Evolutionary conservation across 53 echinoderm and acorn worm species (phyloP).

Genomic region (Pentamera pediparva): DNA sequence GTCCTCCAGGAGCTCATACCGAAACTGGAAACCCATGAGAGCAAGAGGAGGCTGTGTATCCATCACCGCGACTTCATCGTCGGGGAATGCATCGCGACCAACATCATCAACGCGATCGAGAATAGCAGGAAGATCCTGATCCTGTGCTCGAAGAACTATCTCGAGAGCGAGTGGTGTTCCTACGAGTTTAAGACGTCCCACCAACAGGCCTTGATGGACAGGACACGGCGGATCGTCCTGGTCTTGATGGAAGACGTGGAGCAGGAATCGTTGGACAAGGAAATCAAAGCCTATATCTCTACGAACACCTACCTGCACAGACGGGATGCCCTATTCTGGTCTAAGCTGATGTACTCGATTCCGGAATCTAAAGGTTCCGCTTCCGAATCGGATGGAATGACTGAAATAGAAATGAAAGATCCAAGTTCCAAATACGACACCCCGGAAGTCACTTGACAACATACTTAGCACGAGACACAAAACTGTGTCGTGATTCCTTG

Average conservation of each 20-base stretch:
- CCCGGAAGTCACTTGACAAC: too few relatives aligned
- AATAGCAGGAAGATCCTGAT: conserved; percentile 52
- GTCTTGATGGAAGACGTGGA: conserved; percentile 52
- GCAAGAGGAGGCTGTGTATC: conserved; percentile 42
- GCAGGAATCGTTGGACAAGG: conserved; percentile 39
- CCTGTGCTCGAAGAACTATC: conserved; percentile 51
- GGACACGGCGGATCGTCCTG: conserved; percentile 44
- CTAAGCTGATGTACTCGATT: conserved; percentile 51
- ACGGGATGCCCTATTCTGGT: conserved; percentile 55
- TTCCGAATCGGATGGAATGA: too few relatives aligned
- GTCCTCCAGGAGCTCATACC: conserved; percentile 47
- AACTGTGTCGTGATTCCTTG: too few relatives aligned
- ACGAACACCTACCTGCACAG: conserved; percentile 64
- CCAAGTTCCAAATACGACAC: too few relatives aligned
- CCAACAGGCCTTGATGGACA: conserved; percentile 52
- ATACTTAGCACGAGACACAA: too few relatives aligned
- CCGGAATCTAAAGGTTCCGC: too few relatives aligned
- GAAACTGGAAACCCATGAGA: conserved; percentile 44
- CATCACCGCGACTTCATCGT: conserved; percentile 70
- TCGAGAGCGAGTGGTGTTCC: conserved; percentile 71
- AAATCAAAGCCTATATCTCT: conserved; percentile 47
- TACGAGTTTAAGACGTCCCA: conserved; percentile 63
- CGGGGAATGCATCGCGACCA: conserved; percentile 59
- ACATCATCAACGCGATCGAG: conserved; percentile 58
- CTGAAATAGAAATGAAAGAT: too few relatives aligned